Percentiles rank a stretch among this genome's conserved stretches.
Conservation (phyloP, 2,113 vertebrate species). For the Festucalex cinctus region DNA sequence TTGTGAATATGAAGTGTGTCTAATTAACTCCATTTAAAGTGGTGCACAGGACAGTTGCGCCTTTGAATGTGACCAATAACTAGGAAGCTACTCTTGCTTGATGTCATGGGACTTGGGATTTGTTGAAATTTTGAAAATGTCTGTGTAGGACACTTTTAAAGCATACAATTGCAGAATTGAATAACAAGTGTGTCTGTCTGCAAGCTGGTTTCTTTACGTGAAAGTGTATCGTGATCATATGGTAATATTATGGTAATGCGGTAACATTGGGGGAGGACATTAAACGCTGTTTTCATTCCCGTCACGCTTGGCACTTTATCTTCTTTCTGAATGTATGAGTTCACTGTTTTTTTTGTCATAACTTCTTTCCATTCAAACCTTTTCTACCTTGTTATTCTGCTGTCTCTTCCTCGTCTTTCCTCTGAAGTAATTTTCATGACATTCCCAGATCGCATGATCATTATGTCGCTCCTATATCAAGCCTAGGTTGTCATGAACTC, state of each 20-base stretch:
- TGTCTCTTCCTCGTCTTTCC: neutral
- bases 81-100: too few relatives aligned
- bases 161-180: too few relatives aligned
- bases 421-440: slow-evolving; percentile 24
- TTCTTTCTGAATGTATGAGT: too few relatives aligned
- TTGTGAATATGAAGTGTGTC: too few relatives aligned
- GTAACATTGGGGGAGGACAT: slow-evolving; percentile 24
- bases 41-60: too few relatives aligned
- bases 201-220: slow-evolving; percentile 4
- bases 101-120: too few relatives aligned
- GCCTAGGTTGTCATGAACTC: too few relatives aligned
- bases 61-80: too few relatives aligned
- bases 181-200: slow-evolving; percentile 2
- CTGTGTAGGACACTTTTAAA: too few relatives aligned
- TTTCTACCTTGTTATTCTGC: neutral
- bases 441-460: slow-evolving; percentile 37
- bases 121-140: too few relatives aligned
- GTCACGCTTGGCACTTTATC: slow-evolving; percentile 20
- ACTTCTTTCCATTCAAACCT: slow-evolving; percentile 1
- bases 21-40: too few relatives aligned
- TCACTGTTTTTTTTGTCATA: neutral
- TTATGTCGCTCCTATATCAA: slow-evolving; percentile 18
- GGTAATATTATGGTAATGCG: neutral
- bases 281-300: slow-evolving; percentile 15
- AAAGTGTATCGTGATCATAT: slow-evolving; percentile 20